Evolutionary conservation across 2,113 vertebrate species (phyloP).

Genomic region (Origma solitaria): DNA sequence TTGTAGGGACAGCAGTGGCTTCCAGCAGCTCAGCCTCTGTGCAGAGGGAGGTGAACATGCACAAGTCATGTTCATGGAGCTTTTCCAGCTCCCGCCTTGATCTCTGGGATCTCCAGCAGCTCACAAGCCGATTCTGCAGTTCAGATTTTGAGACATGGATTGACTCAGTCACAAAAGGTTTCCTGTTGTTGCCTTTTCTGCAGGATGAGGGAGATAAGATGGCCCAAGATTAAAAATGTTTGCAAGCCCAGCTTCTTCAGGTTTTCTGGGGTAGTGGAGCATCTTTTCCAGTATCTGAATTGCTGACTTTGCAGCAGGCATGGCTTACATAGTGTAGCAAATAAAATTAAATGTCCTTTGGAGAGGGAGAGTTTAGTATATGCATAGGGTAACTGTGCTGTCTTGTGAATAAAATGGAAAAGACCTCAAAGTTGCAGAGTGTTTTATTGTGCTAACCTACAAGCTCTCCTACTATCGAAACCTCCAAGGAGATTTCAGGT

Average conservation of each 20-base stretch:
- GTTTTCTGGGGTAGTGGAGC: not conserved
- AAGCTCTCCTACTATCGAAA: not conserved
- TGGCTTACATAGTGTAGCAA: not conserved
- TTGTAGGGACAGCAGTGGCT: not conserved
- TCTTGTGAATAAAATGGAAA: not conserved
- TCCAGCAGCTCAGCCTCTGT: not conserved
- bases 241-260: not conserved
- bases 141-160: not conserved
- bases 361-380: not conserved
- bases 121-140: not conserved
- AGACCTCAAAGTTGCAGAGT: not conserved
- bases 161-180: not conserved
- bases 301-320: not conserved
- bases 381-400: not conserved
- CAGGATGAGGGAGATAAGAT: not conserved
- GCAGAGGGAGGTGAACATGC: not conserved
- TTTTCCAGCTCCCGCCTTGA: not conserved
- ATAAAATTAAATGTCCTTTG: not conserved
- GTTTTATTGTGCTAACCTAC: not conserved
- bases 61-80: fast-evolving
- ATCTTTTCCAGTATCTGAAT: not conserved
- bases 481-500: not conserved
- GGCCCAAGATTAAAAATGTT: fast-evolving
- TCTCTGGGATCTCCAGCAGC: not conserved
- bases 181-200: not conserved